Conservation (phyloP, 1,140 invertebrate genomes). For the Apolygus lucorum region DNA sequence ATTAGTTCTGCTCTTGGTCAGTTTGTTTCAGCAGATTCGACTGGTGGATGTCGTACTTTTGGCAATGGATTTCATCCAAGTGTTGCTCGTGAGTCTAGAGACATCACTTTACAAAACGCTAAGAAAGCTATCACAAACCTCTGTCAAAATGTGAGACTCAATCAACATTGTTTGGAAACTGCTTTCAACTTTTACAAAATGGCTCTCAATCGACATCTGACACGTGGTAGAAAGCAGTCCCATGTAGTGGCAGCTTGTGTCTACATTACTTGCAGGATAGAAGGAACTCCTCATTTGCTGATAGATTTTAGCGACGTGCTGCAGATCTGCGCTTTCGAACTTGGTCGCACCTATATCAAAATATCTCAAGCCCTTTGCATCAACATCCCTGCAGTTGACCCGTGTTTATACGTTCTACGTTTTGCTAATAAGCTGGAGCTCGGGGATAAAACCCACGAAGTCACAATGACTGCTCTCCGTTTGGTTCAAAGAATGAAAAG, state of each 20-base stretch:
- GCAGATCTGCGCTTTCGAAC: constrained; percentile 90
- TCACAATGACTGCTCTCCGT: constrained; percentile 87
- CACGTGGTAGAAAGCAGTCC: constrained; percentile 79
- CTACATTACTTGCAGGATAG: constrained; percentile 92
- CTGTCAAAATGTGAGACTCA: constrained; percentile 71
- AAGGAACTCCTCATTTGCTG: constrained; percentile 88
- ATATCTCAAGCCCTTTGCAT: constrained; percentile 83
- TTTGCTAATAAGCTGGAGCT: constrained; percentile 93
- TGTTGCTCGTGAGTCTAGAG: constrained; percentile 76
- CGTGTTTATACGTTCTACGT: constrained; percentile 85
- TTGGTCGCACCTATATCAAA: constrained; percentile 86
- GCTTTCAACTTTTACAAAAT: constrained; percentile 96
- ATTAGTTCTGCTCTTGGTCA: constrained; percentile 80
- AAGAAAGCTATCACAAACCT: constrained; percentile 66
- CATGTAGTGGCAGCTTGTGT: constrained; percentile 95
- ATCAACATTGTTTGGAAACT: constrained; percentile 84
- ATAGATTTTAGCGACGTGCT: constrained; percentile 96
- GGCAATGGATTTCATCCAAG: constrained; percentile 67
- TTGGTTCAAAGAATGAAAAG: constrained; percentile 95
- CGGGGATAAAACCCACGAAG: constrained; percentile 83
- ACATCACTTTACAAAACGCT: constrained; percentile 83
- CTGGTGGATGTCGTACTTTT: constrained; percentile 68
- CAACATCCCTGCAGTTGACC: constrained; percentile 89
- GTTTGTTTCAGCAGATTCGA: constrained; percentile 82
- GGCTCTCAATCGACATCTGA: constrained; percentile 79